Evolutionary conservation across 2,888 invertebrate genomes (phyloP).

Genomic region (Idaea straminata): DNA sequence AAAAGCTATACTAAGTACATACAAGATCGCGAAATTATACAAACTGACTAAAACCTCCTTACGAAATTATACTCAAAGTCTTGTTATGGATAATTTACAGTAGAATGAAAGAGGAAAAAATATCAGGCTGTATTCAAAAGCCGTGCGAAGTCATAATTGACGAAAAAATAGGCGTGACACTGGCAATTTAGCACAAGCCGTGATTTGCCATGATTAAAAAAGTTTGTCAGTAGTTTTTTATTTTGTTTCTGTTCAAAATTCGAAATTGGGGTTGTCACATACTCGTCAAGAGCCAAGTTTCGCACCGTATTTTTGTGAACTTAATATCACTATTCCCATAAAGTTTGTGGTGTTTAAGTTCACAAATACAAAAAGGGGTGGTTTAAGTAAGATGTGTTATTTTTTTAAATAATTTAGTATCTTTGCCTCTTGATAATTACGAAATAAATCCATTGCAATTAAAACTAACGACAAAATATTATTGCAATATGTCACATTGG

Average conservation of each 20-base stretch:
- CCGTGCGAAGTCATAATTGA: background rate
- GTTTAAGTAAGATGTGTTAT: background rate
- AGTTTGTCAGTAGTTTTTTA: background rate
- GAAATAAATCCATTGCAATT: background rate
- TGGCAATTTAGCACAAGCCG: background rate
- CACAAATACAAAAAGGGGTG: background rate
- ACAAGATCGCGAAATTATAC: conserved; percentile 55
- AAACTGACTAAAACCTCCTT: conserved; percentile 59
- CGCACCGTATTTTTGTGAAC: background rate
- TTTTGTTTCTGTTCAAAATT: background rate
- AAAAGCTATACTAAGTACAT: conserved; percentile 67
- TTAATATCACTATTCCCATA: background rate
- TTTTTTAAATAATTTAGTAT: background rate
- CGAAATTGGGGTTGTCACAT: background rate
- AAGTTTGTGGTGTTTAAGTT: background rate
- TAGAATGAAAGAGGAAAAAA: background rate
- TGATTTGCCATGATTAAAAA: background rate
- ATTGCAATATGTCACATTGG: background rate
- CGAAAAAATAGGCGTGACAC: background rate
- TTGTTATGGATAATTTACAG: conserved; percentile 12
- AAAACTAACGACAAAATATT: background rate
- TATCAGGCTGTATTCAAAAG: background rate
- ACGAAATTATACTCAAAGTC: conserved; percentile 44
- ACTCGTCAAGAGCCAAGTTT: background rate
- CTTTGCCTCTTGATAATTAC: background rate